These are phyloP conservation scores for Sebastes vulpes DNA, from an alignment of 2,797 vertebrate genomes.

Conservation along the genomic window DNA sequence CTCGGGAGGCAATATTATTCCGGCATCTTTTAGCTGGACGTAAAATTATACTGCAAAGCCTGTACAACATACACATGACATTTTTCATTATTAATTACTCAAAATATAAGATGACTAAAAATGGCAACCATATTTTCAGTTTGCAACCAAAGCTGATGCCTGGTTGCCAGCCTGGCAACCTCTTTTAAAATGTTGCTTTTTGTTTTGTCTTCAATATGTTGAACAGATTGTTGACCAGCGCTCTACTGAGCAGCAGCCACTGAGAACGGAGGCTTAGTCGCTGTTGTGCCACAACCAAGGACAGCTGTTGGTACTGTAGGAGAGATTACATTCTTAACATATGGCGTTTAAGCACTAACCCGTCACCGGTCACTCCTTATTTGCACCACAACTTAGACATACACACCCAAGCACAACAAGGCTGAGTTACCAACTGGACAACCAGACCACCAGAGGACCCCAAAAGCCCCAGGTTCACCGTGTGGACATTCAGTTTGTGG, in stretches of 20 bases:
- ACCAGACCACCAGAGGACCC: neutral
- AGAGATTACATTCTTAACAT: constrained; percentile 35
- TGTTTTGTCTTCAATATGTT: neutral
- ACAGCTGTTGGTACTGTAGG: neutral
- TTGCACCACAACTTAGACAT: neutral
- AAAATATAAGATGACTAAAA: too few relatives aligned
- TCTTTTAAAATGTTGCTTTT: neutral
- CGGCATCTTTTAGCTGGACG: neutral
- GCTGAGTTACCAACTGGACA: neutral
- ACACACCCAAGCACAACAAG: neutral
- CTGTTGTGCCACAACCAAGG: neutral
- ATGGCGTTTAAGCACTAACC: constrained; percentile 22
- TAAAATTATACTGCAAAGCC: neutral
- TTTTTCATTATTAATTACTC: too few relatives aligned
- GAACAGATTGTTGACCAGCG: neutral
- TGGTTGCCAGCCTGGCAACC: too few relatives aligned
- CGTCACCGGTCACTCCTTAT: constrained; percentile 8
- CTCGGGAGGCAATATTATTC: neutral
- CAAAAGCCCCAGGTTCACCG: neutral
- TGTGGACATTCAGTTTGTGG: neutral
- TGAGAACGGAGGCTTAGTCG: constrained; percentile 5
- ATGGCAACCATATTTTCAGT: too few relatives aligned
- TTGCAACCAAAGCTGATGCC: too few relatives aligned
- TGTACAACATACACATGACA: too few relatives aligned
- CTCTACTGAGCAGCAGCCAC: neutral